phyloP scores from a whole-genome alignment of 2,797 vertebrate species.

The Channallabes apus region DNA sequence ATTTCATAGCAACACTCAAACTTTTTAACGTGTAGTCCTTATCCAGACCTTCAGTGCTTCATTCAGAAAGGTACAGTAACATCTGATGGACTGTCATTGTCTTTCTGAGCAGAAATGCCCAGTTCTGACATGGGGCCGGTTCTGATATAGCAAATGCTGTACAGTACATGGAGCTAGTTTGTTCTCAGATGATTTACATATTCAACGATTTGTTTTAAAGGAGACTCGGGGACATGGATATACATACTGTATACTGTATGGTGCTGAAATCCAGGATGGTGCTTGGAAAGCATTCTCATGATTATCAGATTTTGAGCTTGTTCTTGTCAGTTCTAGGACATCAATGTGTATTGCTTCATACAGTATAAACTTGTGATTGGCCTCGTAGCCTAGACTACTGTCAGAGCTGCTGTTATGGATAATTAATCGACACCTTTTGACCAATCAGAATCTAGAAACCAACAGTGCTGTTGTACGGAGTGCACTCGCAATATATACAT shows the following conservation, averaged over 20 bases:
- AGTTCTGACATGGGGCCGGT: neutral
- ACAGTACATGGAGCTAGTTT: neutral
- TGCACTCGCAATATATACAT: too few species aligned
- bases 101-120: neutral
- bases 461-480: too few species aligned
- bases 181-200: constrained; percentile 24
- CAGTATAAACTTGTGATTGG: neutral
- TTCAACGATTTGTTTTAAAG: constrained; percentile 26
- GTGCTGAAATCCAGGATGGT: constrained; percentile 3
- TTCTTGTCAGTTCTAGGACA: too few species aligned
- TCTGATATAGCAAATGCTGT: neutral
- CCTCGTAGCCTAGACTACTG: neutral
- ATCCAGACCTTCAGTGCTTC: neutral
- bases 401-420: neutral
- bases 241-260: neutral
- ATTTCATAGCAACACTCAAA: constrained; percentile 3
- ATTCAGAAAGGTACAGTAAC: neutral
- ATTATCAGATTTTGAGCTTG: neutral
- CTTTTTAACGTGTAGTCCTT: neutral
- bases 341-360: too few species aligned
- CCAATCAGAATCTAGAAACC: constrained; percentile 1
- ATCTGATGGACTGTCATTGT: neutral
- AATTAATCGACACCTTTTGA: neutral
- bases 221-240: neutral
- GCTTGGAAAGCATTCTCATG: neutral